These are phyloP conservation scores for Phasianus colchicus DNA, from an alignment of 2,113 vertebrate genomes.

Conservation along the genomic window DNA sequence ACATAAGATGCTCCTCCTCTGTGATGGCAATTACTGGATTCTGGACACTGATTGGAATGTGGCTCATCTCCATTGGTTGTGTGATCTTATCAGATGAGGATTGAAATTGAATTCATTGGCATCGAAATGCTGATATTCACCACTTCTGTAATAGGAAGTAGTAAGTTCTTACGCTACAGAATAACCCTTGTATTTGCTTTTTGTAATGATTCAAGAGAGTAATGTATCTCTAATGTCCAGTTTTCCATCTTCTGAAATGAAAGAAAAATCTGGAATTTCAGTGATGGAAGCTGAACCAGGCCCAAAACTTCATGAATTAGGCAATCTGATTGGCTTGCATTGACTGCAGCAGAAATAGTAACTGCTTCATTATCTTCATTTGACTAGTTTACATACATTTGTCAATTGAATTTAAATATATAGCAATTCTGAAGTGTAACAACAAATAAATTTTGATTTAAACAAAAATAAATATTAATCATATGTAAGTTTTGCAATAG, in stretches of 20 bases:
- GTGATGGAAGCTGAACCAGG: neutral
- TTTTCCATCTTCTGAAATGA: neutral
- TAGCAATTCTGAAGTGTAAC: neutral
- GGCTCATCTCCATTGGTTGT: neutral
- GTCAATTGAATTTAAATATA: neutral
- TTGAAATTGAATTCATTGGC: neutral
- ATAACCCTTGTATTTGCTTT: neutral
- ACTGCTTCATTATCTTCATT: neutral
- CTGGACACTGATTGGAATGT: neutral
- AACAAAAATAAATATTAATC: neutral
- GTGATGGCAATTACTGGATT: neutral
- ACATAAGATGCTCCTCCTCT: accelerated
- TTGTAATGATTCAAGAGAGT: neutral
- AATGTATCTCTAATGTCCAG: neutral
- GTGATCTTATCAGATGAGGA: neutral
- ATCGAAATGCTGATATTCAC: neutral
- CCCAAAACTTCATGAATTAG: neutral
- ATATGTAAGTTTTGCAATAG: neutral
- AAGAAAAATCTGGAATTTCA: neutral
- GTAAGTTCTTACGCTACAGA: neutral
- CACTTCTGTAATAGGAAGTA: neutral
- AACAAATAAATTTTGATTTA: neutral
- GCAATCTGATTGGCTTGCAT: neutral
- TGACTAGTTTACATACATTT: constrained; percentile 12
- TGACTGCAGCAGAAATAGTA: constrained; percentile 9